Conservation (phyloP, 2,888 invertebrate genomes). For the Hyppa rectilinea region DNA sequence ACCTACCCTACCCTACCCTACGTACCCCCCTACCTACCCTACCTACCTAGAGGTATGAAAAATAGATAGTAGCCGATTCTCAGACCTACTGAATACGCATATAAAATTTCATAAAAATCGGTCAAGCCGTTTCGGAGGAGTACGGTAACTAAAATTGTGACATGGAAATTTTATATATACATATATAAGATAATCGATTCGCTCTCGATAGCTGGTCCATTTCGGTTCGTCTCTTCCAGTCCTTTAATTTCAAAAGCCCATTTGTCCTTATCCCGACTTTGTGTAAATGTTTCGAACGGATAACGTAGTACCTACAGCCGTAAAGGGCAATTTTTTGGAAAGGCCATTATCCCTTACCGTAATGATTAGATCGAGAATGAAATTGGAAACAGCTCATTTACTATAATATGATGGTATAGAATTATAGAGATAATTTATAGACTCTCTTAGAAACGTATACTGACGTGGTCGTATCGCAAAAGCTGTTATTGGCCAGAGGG, state of each 20-base stretch:
- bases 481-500: constrained; percentile 52
- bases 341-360: constrained; percentile 22
- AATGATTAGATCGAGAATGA: constrained; percentile 11
- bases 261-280: constrained; percentile 35
- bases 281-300: constrained; percentile 34
- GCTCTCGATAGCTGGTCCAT: background rate
- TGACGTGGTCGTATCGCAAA: constrained; percentile 27
- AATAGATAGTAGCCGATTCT: too few species aligned
- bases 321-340: constrained; percentile 37
- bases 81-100: too few species aligned
- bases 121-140: too few species aligned
- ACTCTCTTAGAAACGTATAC: constrained; percentile 19
- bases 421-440: constrained; percentile 13
- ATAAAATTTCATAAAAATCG: too few species aligned
- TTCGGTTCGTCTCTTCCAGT: background rate
- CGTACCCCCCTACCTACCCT: too few species aligned
- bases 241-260: constrained; percentile 17
- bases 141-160: too few species aligned
- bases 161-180: too few species aligned
- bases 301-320: constrained; percentile 37
- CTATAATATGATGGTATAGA: constrained; percentile 6
- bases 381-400: constrained; percentile 5
- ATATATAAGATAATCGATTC: too few species aligned
- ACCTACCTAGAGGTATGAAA: too few species aligned
- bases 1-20: too few species aligned